These are phyloP conservation scores for Alces alces DNA, from an alignment of 2,113 vertebrate species.

Conservation along the genomic window DNA sequence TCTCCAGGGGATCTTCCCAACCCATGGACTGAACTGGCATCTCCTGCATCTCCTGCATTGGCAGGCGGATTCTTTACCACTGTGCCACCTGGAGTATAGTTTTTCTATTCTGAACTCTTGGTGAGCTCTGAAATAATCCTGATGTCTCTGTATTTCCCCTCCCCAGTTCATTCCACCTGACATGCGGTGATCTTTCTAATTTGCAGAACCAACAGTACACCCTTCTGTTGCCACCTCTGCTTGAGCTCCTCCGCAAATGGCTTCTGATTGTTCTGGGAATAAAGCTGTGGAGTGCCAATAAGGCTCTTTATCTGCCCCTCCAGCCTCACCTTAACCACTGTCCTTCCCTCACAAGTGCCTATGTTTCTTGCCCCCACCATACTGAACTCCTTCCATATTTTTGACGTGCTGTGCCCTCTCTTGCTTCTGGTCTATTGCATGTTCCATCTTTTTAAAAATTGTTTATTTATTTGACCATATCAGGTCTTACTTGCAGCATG, in stretches of 20 bases:
- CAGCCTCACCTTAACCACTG: not conserved
- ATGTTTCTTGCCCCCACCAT: rapidly evolving
- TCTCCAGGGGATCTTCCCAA: not conserved
- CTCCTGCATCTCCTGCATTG: not conserved
- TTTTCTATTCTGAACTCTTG: not conserved
- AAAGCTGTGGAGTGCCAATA: not conserved
- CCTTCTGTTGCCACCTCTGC: not conserved
- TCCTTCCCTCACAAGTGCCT: not conserved
- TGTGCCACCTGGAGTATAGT: not conserved
- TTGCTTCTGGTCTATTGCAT: not conserved
- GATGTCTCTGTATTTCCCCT: not conserved
- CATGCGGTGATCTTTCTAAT: not conserved
- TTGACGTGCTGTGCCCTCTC: rapidly evolving
- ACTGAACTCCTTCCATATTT: not conserved
- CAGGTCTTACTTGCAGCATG: not conserved
- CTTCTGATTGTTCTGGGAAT: not conserved
- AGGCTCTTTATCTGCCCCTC: not conserved
- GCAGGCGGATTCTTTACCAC: not conserved
- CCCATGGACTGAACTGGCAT: not conserved
- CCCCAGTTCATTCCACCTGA: not conserved
- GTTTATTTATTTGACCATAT: not conserved
- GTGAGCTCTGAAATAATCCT: not conserved
- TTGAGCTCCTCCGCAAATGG: not conserved
- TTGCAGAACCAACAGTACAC: not conserved
- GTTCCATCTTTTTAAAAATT: not conserved